Evolutionary conservation across 2,888 invertebrate genomes (phyloP).

Genomic region (Deilephila porcellus): DNA sequence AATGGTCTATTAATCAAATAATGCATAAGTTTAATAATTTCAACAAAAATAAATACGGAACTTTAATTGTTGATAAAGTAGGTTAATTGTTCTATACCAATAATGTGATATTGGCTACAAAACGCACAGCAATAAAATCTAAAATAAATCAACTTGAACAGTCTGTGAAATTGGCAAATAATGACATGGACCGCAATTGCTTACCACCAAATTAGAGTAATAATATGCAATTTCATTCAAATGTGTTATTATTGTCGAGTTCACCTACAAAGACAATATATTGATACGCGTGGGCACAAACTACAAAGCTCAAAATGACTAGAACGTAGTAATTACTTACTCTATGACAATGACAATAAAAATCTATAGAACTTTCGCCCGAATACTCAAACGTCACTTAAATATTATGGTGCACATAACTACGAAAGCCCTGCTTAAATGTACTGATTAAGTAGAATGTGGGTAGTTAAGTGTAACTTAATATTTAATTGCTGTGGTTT

Average conservation of each 20-base stretch:
- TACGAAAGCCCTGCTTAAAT: no score
- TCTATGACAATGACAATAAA: no score
- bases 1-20: no score
- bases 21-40: no score
- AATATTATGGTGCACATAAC: no score
- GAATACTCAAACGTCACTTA: no score
- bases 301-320: neutral
- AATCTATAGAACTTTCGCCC: no score
- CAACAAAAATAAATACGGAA: neutral
- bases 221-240: conserved; percentile 27
- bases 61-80: neutral
- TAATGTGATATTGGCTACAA: neutral
- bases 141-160: conserved; percentile 47
- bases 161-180: conserved; percentile 53
- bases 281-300: neutral
- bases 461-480: no score
- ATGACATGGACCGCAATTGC: conserved; percentile 52
- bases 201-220: conserved; percentile 45
- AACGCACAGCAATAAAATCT: conserved; percentile 35
- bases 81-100: neutral
- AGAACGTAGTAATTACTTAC: no score
- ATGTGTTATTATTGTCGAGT: conserved; percentile 1
- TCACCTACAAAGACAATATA: conserved; percentile 11
- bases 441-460: no score
- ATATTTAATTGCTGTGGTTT: no score